Base-by-base conservation (phyloP, 1,140 invertebrate species). In the Calephelis nemesis region DNA sequence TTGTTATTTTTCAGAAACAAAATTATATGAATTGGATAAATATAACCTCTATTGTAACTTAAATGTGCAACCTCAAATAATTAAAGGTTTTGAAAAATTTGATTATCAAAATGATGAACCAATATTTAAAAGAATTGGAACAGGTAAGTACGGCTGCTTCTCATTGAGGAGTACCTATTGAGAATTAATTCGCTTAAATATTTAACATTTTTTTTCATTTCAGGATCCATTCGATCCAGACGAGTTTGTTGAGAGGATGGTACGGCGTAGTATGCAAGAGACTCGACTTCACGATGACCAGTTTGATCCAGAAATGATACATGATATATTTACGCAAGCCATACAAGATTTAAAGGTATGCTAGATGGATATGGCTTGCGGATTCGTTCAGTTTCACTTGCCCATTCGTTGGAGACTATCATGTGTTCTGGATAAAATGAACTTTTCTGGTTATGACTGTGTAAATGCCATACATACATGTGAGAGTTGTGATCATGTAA, bases 221-320 rank as follows among this genome's bases (percentile, higher is more conserved):
- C 75, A 97, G 97, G 98, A 99, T 84, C 97, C 98, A 0, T 99
- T 99, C 92, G 97, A 99, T 93, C 95, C 97, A 30, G 97, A 98
- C 89, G 98, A 99, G 82, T 99, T 99, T 94, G 98, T 99, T 1
- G 98, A 99, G 91, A 93, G 98, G 68, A 92, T 99, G 74, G 98
- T 98, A 68, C 98, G 98, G 96, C 94, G 98, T 81, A 97, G 97
- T 48, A 96, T 97, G 75, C 95, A 95, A 72, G 97, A 97, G 81
- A 94, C 94, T 47, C 94, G 93, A 15, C 92, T 94, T 65, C 92
- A 95, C 69, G 93, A 93, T 65, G 93, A 96, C 65, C 95, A 92
- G 65, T 96, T 97, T 79, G 95, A 97, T 87, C 95, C 97, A 0
- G 93, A 95, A 79, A 94, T 94, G 75, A 94, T 99, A 64, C 96